These are phyloP conservation scores for Synanthedon andrenaeformis DNA, from an alignment of 2,888 invertebrate genomes.

Conservation along the genomic window DNA sequence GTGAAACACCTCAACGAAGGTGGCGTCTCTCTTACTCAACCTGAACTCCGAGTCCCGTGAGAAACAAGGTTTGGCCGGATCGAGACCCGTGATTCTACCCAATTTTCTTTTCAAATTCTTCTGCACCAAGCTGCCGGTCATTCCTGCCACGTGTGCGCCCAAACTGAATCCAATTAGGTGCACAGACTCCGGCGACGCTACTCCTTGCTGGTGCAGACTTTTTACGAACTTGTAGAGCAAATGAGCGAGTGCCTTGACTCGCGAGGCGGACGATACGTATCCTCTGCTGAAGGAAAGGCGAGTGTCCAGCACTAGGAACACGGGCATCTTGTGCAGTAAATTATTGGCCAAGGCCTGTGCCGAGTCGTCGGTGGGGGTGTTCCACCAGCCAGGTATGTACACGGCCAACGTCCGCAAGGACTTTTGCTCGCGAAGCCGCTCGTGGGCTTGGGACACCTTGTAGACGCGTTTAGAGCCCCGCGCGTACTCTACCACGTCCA, in stretches of 20 bases:
- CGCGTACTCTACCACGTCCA: slow-evolving; percentile 34
- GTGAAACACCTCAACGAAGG: slow-evolving; percentile 51
- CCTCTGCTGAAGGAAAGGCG: slow-evolving; percentile 41
- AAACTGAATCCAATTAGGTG: slow-evolving; percentile 74
- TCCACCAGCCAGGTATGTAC: slow-evolving; percentile 59
- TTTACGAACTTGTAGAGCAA: slow-evolving; percentile 32
- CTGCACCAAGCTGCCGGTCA: slow-evolving; percentile 40
- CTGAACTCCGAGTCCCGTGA: slow-evolving; percentile 21
- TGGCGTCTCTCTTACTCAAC: slow-evolving; percentile 33
- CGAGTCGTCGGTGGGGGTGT: slow-evolving; percentile 46
- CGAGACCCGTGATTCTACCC: slow-evolving; percentile 44
- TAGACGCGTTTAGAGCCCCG: slow-evolving; percentile 15
- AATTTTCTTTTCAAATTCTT: slow-evolving; percentile 25
- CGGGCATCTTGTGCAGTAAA: slow-evolving; percentile 27
- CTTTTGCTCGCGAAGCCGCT: slow-evolving; percentile 11
- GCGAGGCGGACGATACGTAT: slow-evolving; percentile 41
- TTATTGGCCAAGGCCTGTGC: slow-evolving; percentile 35
- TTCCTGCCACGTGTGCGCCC: slow-evolving; percentile 73
- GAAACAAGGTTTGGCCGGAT: slow-evolving; percentile 56
- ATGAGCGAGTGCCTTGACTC: slow-evolving; percentile 35
- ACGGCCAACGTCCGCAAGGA: slow-evolving; percentile 20
- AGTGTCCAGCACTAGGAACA: slow-evolving; percentile 43
- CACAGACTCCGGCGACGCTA: slow-evolving; percentile 49
- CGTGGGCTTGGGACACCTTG: slow-evolving; percentile 24
- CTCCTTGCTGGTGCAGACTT: slow-evolving; percentile 28